Evolutionary conservation across 2,888 invertebrate species (phyloP), one percentile per base, ranked within the genome.

Genomic region (Apocheima hispidaria): DNA sequence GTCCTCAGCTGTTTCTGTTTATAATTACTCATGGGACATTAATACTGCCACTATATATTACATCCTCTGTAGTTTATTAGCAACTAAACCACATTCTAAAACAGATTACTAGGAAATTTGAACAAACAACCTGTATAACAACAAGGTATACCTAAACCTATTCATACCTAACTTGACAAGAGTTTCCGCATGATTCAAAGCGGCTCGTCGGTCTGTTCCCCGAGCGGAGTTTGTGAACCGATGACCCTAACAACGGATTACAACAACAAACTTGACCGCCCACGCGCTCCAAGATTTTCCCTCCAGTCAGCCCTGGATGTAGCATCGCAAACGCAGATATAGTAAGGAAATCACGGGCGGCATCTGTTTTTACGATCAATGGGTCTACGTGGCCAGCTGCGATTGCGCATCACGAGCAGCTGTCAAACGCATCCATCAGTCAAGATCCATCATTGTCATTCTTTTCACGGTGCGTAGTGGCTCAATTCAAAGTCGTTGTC

Each of bases 211-310:
- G 79, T 83, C 79, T 85, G 79, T 83, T 77, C 76, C 72, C 68
- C 69, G 63, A 69, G 71, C 72, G 72, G 78, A 78, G 75, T 75
- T 76, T 72, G 72, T 83, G 86, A 84, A 84, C 87, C 78, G 77
- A 68, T 87, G 90, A 90, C 88, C 90, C 77, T 81, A 79, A 84
- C 83, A 81, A 78, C 79, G 77, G 82, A 84, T 85, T 82, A 87
- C 81, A 81, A 82, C 73, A 79, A 82, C 81, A 81, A 88, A 88
- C 91, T 85, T 85, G 89, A 86, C 87, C 90, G 90, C 90, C 91
- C 87, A 90, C 90, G 77, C 74, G 68, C 73, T 66, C 70, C 71
- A 71, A 79, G 78, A 74, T 73, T 77, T 77, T 77, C 73, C 69
- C 69, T 71, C 70, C 72, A 73, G 71, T 71, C 72, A 71, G 72